Base-by-base conservation (phyloP, 2,797 vertebrate genomes). In the Thamnophis elegans region DNA sequence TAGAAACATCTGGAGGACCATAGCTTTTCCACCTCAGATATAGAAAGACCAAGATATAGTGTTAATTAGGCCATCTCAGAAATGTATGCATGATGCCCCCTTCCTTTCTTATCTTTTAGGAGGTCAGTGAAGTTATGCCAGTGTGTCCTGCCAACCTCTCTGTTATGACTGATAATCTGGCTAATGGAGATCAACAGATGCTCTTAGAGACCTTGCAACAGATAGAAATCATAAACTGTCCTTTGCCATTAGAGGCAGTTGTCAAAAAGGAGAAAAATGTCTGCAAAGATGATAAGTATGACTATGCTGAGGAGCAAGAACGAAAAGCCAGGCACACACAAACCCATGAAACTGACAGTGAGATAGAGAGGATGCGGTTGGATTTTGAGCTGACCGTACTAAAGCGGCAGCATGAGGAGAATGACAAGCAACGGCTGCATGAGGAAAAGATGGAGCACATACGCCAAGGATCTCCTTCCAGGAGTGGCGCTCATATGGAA, bases 321-420 rank as follows among this genome's bases (percentile, higher is more conserved):
- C 86, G 14, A 51, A 42, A 25, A 51, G 13, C 13, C 85, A 60
- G 55, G 87, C 8, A 54, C 4, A 47, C 92, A n/a, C 93, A 54
- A 9, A 47, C 92, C 47, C 92, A 82, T n/a, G 56, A 18, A 54
- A 6, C n/a, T 0, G 82, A 94, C 14, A 87, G 89, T 60, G 96
- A 97, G 36, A 91, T 97, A 91, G 96, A 97, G 89, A 97, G 94
- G 93, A 82, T 93, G 73, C 96, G 94, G 62, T 93, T 95, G 95
- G 95, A 96, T 82, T 97, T 96, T 4, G 97, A 96, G 88, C 95
- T 96, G 90, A 93, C 91, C 0, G 28, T 96, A 10, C 94, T 97
- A 28, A 94, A 58, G 85, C 95, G 54, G 20, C 60, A 95, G 36
- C 95, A 95, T 0, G 94, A 96, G 87, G 95, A 97, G 93, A 97